A percentile compares a stretch with the other conserved stretches of the same genome.
Evolutionary conservation across 2,113 vertebrate species (phyloP).

Genomic region (Asarcornis scutulata): DNA sequence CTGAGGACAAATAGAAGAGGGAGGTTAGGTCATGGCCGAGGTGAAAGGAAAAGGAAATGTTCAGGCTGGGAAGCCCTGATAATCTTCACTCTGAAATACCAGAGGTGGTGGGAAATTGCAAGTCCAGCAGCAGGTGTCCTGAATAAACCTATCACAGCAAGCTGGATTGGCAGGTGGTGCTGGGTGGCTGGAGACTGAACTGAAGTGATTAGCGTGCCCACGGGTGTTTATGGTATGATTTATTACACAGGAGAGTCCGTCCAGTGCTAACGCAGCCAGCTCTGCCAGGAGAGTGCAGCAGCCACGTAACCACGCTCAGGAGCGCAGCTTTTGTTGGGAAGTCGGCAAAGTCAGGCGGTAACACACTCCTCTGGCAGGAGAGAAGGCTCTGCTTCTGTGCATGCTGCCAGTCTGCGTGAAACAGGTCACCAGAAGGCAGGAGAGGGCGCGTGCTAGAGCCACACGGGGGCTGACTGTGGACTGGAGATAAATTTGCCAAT

Average conservation of each 20-base stretch:
- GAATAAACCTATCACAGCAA: no score
- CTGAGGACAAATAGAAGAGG: background rate
- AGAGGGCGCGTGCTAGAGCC: accelerated
- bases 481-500: background rate
- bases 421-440: accelerated
- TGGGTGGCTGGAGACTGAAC: background rate
- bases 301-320: accelerated
- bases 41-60: background rate
- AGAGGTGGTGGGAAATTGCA: accelerated
- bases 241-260: background rate
- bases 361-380: accelerated
- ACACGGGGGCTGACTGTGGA: accelerated
- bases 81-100: background rate
- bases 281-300: accelerated
- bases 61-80: accelerated
- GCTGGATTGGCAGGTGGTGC: background rate
- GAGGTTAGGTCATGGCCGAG: background rate
- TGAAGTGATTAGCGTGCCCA: accelerated
- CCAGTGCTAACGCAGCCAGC: background rate
- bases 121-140: background rate
- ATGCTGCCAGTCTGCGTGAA: background rate
- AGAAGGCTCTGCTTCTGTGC: background rate
- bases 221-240: accelerated
- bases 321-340: background rate
- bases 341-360: background rate